Conservation (phyloP, 2,888 invertebrate species). For the Drosophila neutralis region DNA sequence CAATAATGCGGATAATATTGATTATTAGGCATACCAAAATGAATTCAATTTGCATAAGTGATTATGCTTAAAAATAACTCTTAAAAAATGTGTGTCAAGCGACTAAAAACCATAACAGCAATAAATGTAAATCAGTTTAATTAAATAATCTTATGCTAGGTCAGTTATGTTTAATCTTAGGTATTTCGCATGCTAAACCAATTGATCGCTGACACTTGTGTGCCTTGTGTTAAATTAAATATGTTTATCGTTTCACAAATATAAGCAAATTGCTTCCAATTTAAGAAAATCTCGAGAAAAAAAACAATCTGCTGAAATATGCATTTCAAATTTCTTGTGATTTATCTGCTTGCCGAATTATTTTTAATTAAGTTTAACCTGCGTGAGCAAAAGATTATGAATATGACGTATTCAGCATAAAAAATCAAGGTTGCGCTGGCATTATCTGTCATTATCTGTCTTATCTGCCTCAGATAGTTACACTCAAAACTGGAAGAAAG, state of each 20-base stretch:
- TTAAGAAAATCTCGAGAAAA: not conserved
- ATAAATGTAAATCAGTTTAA: slow-evolving; percentile 19
- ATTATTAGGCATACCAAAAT: slow-evolving; percentile 2
- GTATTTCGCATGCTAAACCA: slow-evolving; percentile 23
- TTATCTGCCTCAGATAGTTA: slow-evolving; percentile 2
- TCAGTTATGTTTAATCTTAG: slow-evolving; percentile 47
- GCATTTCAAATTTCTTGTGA: not conserved
- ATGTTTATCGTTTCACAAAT: not conserved
- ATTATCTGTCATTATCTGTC: slow-evolving; percentile 2
- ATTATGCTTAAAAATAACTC: slow-evolving; percentile 13
- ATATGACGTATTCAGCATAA: not conserved
- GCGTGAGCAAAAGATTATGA: slow-evolving; percentile 1
- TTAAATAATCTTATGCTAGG: slow-evolving; percentile 53
- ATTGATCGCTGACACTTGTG: not conserved
- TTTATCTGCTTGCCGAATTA: not conserved
- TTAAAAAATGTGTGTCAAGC: slow-evolving; percentile 45
- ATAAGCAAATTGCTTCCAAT: not conserved
- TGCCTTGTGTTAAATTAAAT: not conserved
- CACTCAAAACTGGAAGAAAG: not conserved
- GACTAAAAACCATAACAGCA: slow-evolving; percentile 1
- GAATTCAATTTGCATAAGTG: slow-evolving; percentile 52
- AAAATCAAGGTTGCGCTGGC: not conserved
- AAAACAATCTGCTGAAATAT: not conserved
- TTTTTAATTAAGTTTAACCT: slow-evolving; percentile 3
- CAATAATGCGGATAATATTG: slow-evolving; percentile 19